phyloP scores from a whole-genome alignment of 2,113 vertebrate species.

The Hemibates koningsi region DNA sequence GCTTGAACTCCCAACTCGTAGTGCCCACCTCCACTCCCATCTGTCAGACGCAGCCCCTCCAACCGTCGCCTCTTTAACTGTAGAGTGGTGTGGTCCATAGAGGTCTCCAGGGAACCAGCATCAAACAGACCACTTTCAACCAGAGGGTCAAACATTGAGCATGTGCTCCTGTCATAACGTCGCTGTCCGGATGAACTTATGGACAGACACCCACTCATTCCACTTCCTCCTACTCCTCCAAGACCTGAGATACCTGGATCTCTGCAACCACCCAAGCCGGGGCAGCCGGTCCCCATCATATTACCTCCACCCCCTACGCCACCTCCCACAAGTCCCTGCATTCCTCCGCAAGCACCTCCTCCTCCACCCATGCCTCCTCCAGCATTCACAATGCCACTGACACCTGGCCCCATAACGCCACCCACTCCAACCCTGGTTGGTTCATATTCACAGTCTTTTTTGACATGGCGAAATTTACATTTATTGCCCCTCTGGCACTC shows the following conservation, averaged over 20 bases:
- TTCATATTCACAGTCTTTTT: conserved; percentile 87
- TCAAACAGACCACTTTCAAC: conserved; percentile 80
- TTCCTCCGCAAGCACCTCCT: conserved; percentile 56
- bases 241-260: conserved; percentile 62
- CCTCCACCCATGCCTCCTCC: conserved; percentile 47
- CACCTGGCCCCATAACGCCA: conserved; percentile 56
- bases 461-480: conserved; percentile 93
- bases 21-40: conserved; percentile 75
- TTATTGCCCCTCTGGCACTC: conserved; percentile 93
- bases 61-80: conserved; percentile 88
- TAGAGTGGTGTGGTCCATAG: conserved; percentile 80
- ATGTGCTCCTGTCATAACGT: conserved; percentile 73
- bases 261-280: conserved; percentile 67
- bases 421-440: conserved; percentile 65
- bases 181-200: conserved; percentile 59
- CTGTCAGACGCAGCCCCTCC: conserved; percentile 68
- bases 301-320: conserved; percentile 40
- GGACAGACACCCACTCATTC: conserved; percentile 63
- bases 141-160: conserved; percentile 70
- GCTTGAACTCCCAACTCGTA: conserved; percentile 87
- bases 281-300: conserved; percentile 68
- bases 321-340: conserved; percentile 68
- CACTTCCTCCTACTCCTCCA: conserved; percentile 55
- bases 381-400: conserved; percentile 61
- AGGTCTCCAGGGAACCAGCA: conserved; percentile 76